Base-by-base conservation (phyloP, 1,140 invertebrate genomes). In the Anoplophora glabripennis region DNA sequence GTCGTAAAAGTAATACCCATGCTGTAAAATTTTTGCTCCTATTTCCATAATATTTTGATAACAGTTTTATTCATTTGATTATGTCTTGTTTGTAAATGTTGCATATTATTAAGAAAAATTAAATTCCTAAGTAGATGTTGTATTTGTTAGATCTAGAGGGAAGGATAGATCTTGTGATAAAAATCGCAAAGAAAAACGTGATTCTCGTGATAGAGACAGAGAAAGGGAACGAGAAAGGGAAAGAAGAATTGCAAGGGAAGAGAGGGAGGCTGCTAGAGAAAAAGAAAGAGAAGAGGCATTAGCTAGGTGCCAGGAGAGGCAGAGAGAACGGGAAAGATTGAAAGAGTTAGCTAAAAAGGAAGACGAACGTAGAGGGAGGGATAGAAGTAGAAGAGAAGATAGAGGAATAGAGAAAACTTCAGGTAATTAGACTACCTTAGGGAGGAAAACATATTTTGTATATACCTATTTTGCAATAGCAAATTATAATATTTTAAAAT, bases 251-350 rank as follows among this genome's bases (percentile, higher is more conserved):
- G 74, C 78, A 10, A 69, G 79, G 8, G 74, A 76, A 33, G 76
- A 79, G 53, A 69, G 79, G 3, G 79, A 81, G 61, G 77, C 79
- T 0, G 79, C 79, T 1, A 66, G 80, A 12, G 79, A 83, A 57
- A 83, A 81, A 64, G 80, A 82, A 64, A 72, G 81, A 64, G 78
- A 85, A 72, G 81, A 82, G 58, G 79, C 80, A 0, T 67, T 82
- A 54, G 80, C 80, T 0, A 73, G 82, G 33, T 79, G 80, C 58
- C 80, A 82, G 64, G 81, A 82, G 57, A 73, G 80, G 7, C 80
- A 82, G 58, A 77, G 84, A 53, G 84, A 85, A 55, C 75, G 84
- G 4, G 84, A 86, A 61, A 76, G 85, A 56, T 73, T 81, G 59
- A 53, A 77, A 66, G 66, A 80, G 72, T 57, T 68, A 65, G 66